A percentile compares a stretch with the other conserved stretches of the same genome.
Evolutionary conservation across 23 tunicate species (phyloP).

Genomic region (Styela plicata): DNA sequence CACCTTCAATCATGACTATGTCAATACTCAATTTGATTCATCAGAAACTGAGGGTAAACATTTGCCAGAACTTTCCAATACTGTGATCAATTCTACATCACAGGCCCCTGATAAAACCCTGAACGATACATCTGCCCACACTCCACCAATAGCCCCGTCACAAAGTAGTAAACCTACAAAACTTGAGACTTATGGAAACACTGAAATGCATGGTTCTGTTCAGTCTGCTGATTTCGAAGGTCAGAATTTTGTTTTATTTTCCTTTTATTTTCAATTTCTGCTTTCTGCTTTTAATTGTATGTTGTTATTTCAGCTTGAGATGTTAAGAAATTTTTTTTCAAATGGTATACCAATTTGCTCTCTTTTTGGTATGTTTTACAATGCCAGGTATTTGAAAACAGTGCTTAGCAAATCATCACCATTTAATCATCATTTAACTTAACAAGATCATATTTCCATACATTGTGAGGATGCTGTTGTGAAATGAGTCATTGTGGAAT

Average conservation of each 20-base stretch:
- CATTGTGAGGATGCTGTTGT: no score
- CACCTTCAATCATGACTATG: not conserved
- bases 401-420: no score
- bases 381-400: no score
- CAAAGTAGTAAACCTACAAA: not conserved
- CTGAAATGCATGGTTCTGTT: constrained; percentile 4
- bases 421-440: no score
- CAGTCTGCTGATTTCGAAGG: not conserved
- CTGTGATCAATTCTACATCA: not conserved
- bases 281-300: not conserved
- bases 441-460: no score
- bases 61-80: not conserved
- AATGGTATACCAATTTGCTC: no score
- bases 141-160: not conserved
- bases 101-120: not conserved
- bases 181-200: not conserved
- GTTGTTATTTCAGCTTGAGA: no score
- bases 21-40: not conserved
- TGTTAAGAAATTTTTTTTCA: no score
- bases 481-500: no score
- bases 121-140: not conserved
- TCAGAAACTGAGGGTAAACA: not conserved
- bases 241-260: not conserved
- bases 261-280: not conserved
- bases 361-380: no score